Conservation (phyloP, 1,140 invertebrate species). For the Zaprionus gabonicus region DNA sequence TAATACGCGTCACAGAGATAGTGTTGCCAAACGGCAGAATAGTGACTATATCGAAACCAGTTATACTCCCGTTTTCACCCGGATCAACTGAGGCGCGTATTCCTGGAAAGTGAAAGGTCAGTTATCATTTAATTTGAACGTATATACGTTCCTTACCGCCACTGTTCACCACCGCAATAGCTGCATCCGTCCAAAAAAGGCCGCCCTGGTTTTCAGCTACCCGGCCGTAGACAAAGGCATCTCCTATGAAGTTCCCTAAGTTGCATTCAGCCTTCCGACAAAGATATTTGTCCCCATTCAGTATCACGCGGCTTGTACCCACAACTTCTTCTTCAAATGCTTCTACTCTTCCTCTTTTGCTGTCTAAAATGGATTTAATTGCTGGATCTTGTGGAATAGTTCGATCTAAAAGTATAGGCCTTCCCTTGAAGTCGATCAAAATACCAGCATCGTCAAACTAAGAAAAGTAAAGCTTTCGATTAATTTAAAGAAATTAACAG, state of each 20-base stretch:
- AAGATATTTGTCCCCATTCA: conserved; percentile 85
- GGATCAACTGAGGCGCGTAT: conserved; percentile 65
- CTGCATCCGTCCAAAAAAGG: conserved; percentile 89
- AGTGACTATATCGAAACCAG: conserved; percentile 72
- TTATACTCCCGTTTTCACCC: conserved; percentile 51
- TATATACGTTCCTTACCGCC: conserved; percentile 85
- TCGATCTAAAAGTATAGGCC: conserved; percentile 91
- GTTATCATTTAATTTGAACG: not conserved
- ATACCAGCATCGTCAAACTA: conserved; percentile 91
- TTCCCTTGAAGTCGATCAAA: conserved; percentile 88
- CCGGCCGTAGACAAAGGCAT: conserved; percentile 87
- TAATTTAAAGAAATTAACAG: too few relatives aligned
- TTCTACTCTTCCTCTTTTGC: conserved; percentile 86
- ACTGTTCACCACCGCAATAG: conserved; percentile 90
- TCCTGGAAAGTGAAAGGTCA: conserved; percentile 16
- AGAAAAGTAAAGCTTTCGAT: too few relatives aligned
- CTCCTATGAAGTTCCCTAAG: conserved; percentile 92
- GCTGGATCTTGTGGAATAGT: conserved; percentile 87
- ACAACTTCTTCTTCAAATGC: conserved; percentile 86
- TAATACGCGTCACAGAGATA: conserved; percentile 85
- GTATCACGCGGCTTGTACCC: conserved; percentile 88
- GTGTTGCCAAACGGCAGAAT: conserved; percentile 86
- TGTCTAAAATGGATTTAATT: conserved; percentile 87
- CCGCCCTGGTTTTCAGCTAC: conserved; percentile 84
- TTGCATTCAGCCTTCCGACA: conserved; percentile 92